A percentile compares a stretch with the other conserved stretches of the same genome.
Conservation (phyloP, 2,888 invertebrate genomes). For the Mesodorylaimus sp. region DNA sequence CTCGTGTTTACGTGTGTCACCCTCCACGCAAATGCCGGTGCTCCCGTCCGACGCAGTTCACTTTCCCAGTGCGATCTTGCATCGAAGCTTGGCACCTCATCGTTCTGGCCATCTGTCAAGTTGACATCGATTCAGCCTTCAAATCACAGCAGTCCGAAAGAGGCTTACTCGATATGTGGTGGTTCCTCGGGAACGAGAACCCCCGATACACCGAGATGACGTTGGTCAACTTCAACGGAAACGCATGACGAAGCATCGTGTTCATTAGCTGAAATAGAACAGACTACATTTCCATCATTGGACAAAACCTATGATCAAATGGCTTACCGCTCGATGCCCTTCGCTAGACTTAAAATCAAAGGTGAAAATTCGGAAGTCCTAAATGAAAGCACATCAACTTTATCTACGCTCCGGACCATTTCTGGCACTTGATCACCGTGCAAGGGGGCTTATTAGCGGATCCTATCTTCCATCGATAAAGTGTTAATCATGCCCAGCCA, state of each 20-base stretch:
- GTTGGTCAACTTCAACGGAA: slow-evolving; percentile 12
- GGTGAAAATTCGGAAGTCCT: slow-evolving; percentile 19
- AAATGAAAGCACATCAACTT: background rate
- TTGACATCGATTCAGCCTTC: background rate
- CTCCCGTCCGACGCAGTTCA: background rate
- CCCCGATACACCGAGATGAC: slow-evolving; percentile 1
- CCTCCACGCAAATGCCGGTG: background rate
- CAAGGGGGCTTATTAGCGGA: too few relatives aligned
- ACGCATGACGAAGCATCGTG: slow-evolving; percentile 13
- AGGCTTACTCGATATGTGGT: background rate
- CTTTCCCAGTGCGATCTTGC: background rate
- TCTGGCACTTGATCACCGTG: background rate
- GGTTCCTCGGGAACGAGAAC: background rate
- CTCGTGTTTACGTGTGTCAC: background rate
- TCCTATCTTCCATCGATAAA: too few relatives aligned
- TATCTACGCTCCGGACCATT: background rate
- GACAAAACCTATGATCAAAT: background rate
- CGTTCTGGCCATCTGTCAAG: background rate
- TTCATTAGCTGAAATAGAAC: slow-evolving; percentile 9
- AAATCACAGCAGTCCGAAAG: background rate
- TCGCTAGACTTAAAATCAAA: slow-evolving; percentile 14
- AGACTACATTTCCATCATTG: background rate
- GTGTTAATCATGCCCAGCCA: too few relatives aligned
- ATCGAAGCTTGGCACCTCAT: slow-evolving; percentile 2
- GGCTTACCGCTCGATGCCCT: background rate